These are phyloP conservation scores for Leptocoma aspasia DNA, from an alignment of 2,113 vertebrate genomes.

Conservation along the genomic window DNA sequence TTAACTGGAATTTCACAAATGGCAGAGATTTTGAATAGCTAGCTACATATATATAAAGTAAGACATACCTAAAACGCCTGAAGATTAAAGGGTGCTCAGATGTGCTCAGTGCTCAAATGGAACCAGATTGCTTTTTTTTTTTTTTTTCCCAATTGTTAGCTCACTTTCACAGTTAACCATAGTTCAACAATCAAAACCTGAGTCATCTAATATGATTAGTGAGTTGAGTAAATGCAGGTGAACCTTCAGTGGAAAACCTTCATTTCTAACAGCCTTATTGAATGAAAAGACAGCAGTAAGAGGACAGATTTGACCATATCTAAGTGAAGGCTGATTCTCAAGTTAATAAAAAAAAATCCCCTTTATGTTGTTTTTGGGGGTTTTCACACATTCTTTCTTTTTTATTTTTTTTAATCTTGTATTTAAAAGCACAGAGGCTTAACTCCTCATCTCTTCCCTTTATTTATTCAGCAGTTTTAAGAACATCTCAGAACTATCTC, in stretches of 20 bases:
- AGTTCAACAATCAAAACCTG: not conserved
- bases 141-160: not conserved
- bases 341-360: not conserved
- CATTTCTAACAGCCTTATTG: not conserved
- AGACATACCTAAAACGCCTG: not conserved
- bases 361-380: rapidly evolving
- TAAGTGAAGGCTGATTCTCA: not conserved
- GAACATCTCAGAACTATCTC: not conserved
- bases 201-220: not conserved
- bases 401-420: not conserved
- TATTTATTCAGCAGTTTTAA: not conserved
- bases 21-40: not conserved
- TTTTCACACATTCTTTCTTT: not conserved
- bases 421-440: not conserved
- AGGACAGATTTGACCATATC: not conserved
- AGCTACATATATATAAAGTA: not conserved
- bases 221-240: not conserved
- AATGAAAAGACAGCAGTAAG: not conserved
- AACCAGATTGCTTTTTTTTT: rapidly evolving
- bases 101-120: not conserved
- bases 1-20: not conserved
- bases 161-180: not conserved
- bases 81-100: not conserved
- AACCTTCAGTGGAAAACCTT: not conserved
- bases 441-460: not conserved